A percentile compares a stretch with the other conserved stretches of the same genome.
phyloP scores from a whole-genome alignment of 1,140 invertebrate genomes.

The Vollenhovia emeryi region DNA sequence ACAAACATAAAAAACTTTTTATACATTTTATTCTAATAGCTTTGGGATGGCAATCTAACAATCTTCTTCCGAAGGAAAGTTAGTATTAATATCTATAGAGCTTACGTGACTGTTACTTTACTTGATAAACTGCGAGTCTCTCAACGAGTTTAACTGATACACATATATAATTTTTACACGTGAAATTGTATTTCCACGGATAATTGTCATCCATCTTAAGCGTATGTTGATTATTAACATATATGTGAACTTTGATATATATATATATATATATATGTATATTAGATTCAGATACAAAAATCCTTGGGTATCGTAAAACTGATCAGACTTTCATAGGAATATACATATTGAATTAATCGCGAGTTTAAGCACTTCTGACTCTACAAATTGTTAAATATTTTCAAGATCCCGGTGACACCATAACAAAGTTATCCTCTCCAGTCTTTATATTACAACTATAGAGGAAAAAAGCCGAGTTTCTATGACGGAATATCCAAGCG shows the following conservation, averaged over 20 bases:
- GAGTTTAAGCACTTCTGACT: slow-evolving; percentile 29
- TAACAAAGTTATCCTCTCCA: slow-evolving; percentile 22
- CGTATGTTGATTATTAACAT: slow-evolving; percentile 16
- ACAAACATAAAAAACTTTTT: slow-evolving; percentile 68
- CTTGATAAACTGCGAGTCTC: not conserved
- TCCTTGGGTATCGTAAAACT: slow-evolving; percentile 30
- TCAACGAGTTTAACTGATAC: slow-evolving; percentile 21
- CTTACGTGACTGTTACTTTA: slow-evolving; percentile 21
- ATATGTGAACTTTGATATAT: slow-evolving; percentile 26
- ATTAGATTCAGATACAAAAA: slow-evolving; percentile 32
- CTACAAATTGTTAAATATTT: slow-evolving; percentile 26
- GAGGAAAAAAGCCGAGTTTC: slow-evolving; percentile 48
- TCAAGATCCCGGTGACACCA: not conserved
- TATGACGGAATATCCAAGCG: slow-evolving; percentile 11
- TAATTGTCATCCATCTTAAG: slow-evolving; percentile 1
- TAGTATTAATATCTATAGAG: slow-evolving; percentile 39
- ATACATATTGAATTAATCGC: slow-evolving; percentile 12
- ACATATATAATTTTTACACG: slow-evolving; percentile 22
- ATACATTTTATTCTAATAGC: slow-evolving; percentile 60
- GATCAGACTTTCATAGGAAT: slow-evolving; percentile 52
- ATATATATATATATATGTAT: not conserved
- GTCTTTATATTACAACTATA: slow-evolving; percentile 27
- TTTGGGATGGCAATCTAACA: slow-evolving; percentile 47
- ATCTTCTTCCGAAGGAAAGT: slow-evolving; percentile 31
- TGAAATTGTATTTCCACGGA: not conserved